Base-by-base conservation (phyloP, 2,113 vertebrate species). In the Chionomys nivalis region DNA sequence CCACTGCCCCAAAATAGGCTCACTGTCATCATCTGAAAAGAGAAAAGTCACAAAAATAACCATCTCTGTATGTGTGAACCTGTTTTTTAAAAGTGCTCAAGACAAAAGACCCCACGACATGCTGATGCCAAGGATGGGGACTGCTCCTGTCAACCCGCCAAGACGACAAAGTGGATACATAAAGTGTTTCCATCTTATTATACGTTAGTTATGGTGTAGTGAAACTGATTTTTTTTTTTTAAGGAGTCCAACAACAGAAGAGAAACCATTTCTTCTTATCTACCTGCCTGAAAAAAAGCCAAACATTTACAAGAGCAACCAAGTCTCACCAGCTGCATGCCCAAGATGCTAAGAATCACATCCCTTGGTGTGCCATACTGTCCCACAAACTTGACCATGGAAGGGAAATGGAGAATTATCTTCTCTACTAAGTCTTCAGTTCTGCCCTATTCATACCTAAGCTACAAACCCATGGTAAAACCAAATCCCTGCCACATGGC, bases 1-100 rank as follows among this genome's bases (percentile, higher is more conserved):
- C 99, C 99, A 99, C 0, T 99, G 99, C n/a, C 99, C 99, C 68
- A 99, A 98, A 98, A 99, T 99, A 26, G 99, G 99, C 87, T 99
- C 99, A 39, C 99, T 99, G 98, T 99, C 99, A 1, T 99, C 99
- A 97, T 99, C 99, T 99, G 97, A 72, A 97, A 85, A 88, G 12
- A 81, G 31, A 97, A 97, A 94, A 73, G 23, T 26, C 73, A 89
- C 23, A 77, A 91, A 93, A 82, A 44, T 17, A 31, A 42, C 33
- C 87, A 49, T 44, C 39, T 83, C 23, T 65, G 61, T 44, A 26
- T 39, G 4, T 65, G 24, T 65, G 17, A 12, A 89, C 24, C 65
- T 86, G 47, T 17, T 93, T 76, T 72, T 16, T 63, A 28, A 87
- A 90, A 82, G 55, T 47, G 17, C 23, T 65, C 28, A 73, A 39